Evolutionary conservation across 2,797 vertebrate genomes (phyloP).

Genomic region (Oreochromis grahami): DNA sequence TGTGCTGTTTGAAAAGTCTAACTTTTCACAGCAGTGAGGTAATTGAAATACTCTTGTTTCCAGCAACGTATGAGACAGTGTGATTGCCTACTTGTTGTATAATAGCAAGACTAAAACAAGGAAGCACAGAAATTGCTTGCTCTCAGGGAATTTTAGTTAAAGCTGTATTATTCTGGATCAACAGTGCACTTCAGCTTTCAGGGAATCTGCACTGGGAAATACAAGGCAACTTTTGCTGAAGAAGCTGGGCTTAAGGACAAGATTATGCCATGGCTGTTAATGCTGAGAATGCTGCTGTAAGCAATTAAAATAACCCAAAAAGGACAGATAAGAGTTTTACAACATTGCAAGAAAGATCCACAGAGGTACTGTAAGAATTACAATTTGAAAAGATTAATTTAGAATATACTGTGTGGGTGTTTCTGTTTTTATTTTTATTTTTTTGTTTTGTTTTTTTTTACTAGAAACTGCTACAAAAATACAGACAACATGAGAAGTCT

Average conservation of each 20-base stretch:
- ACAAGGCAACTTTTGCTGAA: constrained; percentile 39
- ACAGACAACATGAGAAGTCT: neutral
- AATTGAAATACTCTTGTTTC: constrained; percentile 17
- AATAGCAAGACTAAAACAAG: constrained; percentile 24
- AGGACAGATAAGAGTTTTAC: constrained; percentile 15
- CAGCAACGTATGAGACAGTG: neutral
- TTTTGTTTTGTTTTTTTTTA: neutral
- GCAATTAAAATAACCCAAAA: constrained; percentile 49
- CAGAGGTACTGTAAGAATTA: neutral
- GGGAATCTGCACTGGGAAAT: constrained; percentile 20
- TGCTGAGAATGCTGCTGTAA: constrained; percentile 40
- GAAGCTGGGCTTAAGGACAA: constrained; percentile 33
- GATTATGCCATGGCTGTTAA: constrained; percentile 37
- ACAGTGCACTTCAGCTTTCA: constrained; percentile 29
- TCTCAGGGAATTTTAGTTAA: constrained; percentile 24
- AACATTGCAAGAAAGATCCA: neutral
- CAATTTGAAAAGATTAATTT: neutral
- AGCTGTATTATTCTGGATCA: constrained; percentile 36
- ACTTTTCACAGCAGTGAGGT: constrained; percentile 6
- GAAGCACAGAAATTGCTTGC: constrained; percentile 24
- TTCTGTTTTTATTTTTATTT: neutral
- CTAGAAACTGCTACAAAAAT: neutral
- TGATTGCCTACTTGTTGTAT: constrained; percentile 29
- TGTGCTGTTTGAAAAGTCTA: neutral
- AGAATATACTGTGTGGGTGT: neutral